Evolutionary conservation across 2,888 invertebrate genomes (phyloP), one percentile per base, ranked within the genome.

Genomic region (Diadegma fenestrale): DNA sequence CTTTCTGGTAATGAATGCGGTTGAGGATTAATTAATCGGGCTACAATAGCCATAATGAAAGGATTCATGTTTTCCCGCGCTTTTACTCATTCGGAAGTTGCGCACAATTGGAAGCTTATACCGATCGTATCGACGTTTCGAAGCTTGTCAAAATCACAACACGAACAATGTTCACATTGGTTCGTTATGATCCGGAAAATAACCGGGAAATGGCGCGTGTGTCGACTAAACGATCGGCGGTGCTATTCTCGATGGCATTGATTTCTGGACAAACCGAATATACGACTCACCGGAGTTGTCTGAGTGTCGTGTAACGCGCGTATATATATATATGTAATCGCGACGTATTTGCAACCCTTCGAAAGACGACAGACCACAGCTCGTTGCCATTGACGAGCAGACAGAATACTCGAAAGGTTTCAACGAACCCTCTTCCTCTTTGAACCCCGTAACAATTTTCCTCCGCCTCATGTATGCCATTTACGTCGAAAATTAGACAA

Each of bases 321-420:
- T 69, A 14, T 41, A 66, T 48, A n/a, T 48, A 48, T 48, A 69
- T 48, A 48, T 10, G 43, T 66, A 41, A 66, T 43, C 66, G 41
- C 66, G 41, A 22, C 66, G 66, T 41, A 19, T 37, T 66, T 43
- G 8, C 37, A 66, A n/a, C 22, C 41, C 66, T 19, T 41, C 66
- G 19, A 26, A 58, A 58, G 12, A 58, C 26, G 58, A 58, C 12
- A 33, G 66, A 77, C 51, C 76, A 66, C 76, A 77, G 76, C 66
- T 77, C n/a, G 66, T 41, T 37, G 12, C 37, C 37, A 64, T 76
- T 33, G 48, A 43, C 73, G 73, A 22, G 43, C 10, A 45, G n/a
- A 7, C 37, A 41, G 37, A 8, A 72, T 14, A 2, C 41, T 61
- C 43, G 58, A 22, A 22, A 14, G 43, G 33, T 76, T 48, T 48